These are phyloP conservation scores for Hycleus phaleratus DNA, from an alignment of 1,140 invertebrate species.

Conservation along the genomic window DNA sequence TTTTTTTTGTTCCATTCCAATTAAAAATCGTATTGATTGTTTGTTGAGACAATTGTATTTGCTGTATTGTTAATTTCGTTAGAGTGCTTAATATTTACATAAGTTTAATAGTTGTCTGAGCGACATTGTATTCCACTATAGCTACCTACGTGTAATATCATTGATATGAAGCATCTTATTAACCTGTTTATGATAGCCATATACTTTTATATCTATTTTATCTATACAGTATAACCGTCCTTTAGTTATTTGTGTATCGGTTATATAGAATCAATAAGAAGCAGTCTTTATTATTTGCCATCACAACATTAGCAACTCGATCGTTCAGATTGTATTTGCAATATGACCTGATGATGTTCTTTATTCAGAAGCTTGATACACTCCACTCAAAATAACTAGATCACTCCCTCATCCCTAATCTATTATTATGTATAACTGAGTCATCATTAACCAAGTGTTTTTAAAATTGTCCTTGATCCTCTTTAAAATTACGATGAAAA, in stretches of 20 bases:
- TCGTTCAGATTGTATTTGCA: constrained; percentile 4
- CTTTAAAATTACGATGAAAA: no score
- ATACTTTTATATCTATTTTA: constrained; percentile 21
- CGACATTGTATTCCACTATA: constrained; percentile 12
- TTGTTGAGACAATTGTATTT: no score
- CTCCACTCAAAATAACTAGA: neutral
- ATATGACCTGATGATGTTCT: constrained; percentile 5
- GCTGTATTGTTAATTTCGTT: no score
- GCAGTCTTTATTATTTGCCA: constrained; percentile 4
- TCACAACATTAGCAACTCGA: constrained; percentile 8
- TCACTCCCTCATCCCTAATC: no score
- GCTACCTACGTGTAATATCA: constrained; percentile 5
- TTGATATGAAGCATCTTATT: constrained; percentile 21
- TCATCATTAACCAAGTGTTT: no score
- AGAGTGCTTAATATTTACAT: no score
- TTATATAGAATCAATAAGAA: constrained; percentile 17
- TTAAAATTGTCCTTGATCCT: no score
- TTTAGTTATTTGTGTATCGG: constrained; percentile 16
- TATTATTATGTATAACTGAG: no score
- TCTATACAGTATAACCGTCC: constrained; percentile 7
- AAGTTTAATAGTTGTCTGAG: neutral
- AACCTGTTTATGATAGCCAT: constrained; percentile 20
- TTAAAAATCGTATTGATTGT: no score
- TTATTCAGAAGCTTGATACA: neutral
- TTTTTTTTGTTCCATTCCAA: no score